phyloP scores from a whole-genome alignment of 2,888 invertebrate genomes.

The Trachelus tabidus region DNA sequence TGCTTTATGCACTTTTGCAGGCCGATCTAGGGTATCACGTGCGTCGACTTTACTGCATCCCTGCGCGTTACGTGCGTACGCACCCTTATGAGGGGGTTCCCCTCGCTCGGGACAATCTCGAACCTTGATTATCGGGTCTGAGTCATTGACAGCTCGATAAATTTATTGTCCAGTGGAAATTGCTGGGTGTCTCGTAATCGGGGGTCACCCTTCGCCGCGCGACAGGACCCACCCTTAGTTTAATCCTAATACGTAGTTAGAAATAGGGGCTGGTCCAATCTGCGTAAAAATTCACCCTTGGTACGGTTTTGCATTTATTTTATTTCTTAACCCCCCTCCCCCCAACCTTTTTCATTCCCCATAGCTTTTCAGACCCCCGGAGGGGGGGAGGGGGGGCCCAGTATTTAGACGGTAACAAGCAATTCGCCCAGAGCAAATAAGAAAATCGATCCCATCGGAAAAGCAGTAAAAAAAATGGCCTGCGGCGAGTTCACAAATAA shows the following conservation, averaged over 20 bases:
- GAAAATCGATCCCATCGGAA: neutral
- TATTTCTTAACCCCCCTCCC: neutral
- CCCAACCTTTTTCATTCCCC: neutral
- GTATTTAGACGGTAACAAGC: neutral
- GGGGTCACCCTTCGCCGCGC: neutral
- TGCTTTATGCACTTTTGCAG: neutral
- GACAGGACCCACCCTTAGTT: neutral
- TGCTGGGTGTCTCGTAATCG: neutral
- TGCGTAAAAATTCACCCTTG: neutral
- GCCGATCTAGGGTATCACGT: slow-evolving; percentile 32
- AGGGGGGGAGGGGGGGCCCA: no score
- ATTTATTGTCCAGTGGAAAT: slow-evolving; percentile 31
- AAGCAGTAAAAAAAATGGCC: neutral
- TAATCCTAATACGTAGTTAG: neutral
- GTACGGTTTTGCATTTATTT: slow-evolving; percentile 4
- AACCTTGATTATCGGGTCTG: slow-evolving; percentile 39
- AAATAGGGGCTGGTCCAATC: neutral
- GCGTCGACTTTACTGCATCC: slow-evolving; percentile 28
- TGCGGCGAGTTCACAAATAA: neutral
- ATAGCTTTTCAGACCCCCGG: neutral
- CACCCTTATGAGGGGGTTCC: neutral
- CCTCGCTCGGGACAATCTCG: slow-evolving; percentile 6
- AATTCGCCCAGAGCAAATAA: neutral
- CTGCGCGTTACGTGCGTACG: slow-evolving; percentile 9
- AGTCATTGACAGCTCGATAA: slow-evolving; percentile 42